Evolutionary conservation across 1,140 invertebrate genomes (phyloP), one percentile per base, ranked within the genome.

Genomic region (Argopecten irradians): DNA sequence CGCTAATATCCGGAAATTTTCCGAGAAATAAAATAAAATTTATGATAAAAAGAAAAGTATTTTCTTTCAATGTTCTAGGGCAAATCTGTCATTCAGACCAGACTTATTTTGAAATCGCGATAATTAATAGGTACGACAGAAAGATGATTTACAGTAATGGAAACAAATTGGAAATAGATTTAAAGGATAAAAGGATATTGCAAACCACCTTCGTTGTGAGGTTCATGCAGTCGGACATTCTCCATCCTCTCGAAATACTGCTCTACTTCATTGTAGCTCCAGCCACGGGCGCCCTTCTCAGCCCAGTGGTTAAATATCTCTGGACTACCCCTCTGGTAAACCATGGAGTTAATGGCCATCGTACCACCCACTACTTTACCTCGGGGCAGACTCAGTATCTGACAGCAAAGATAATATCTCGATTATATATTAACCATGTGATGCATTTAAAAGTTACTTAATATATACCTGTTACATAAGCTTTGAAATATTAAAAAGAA

Each of bases 251-350:
- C 98, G 95, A 99, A 99, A 92, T 99, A 99, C 83, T 98, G 97
- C 0, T 98, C 94, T 0, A 97, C 97, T 41, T 98, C 97, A 87
- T 97, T 82, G 84, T 89, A 89, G 1, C 97, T 97, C 98, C 99
- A 99, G 8, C 98, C 98, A 0, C 97, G 96, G 93, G 98, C 99
- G 0, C 98, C 98, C 32, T 97, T 94, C 0, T 96, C 95, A 93
- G 98, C 98, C 98, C 98, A 99, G 13, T 96, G 96, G 92, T 99
- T 98, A 94, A 99, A 99, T 94, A 99, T 99, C 86, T 97, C 97
- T 90, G 97, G 97, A 93, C 99, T 99, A 0, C 98, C 99, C 34
- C 99, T 96, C 0, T 99, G 96, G 92, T 99, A 99, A 0, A 99
- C 95, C 98, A 99, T 99, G 93, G 99, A 99, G 94, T 99, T 99